These are phyloP conservation scores for Goniozus legneri DNA, from an alignment of 1,140 invertebrate genomes.

Conservation along the genomic window DNA sequence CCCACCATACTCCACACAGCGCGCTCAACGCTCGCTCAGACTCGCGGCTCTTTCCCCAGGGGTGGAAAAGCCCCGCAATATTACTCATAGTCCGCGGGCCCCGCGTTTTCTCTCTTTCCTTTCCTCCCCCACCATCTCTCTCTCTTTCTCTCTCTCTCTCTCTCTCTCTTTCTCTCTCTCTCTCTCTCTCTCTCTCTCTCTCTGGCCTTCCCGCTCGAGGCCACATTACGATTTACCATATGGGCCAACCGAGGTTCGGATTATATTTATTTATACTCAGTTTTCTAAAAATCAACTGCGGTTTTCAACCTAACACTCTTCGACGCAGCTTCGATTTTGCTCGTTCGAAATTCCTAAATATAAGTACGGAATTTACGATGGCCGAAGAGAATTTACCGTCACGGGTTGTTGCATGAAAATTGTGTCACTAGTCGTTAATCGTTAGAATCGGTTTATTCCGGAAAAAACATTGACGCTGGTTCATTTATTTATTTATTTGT, in stretches of 20 bases:
- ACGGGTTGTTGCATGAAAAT: too few relatives aligned
- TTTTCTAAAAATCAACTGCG: not conserved
- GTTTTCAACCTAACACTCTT: not conserved
- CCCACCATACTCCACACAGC: too few relatives aligned
- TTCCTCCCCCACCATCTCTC: not conserved
- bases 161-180: not conserved
- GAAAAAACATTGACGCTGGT: too few relatives aligned
- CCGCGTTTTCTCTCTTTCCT: constrained; percentile 17
- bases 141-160: constrained; percentile 12
- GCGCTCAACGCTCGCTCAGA: too few relatives aligned
- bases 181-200: constrained; percentile 10
- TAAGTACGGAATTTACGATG: too few relatives aligned
- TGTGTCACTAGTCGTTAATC: too few relatives aligned
- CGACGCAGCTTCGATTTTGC: not conserved
- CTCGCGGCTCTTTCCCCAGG: constrained; percentile 38
- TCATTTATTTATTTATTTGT: too few relatives aligned
- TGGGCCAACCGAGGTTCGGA: too few relatives aligned
- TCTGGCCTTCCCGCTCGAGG: constrained; percentile 17
- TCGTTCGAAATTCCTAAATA: too few relatives aligned
- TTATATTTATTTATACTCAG: constrained; percentile 40
- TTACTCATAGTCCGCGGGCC: constrained; percentile 50
- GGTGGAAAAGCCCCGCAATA: constrained; percentile 52
- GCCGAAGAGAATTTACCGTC: too few relatives aligned
- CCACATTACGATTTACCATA: not conserved
- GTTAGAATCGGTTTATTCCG: too few relatives aligned